Evolutionary conservation across 2,888 invertebrate species (phyloP), one percentile per base, ranked within the genome.

Genomic region (Tetropium fuscum): DNA sequence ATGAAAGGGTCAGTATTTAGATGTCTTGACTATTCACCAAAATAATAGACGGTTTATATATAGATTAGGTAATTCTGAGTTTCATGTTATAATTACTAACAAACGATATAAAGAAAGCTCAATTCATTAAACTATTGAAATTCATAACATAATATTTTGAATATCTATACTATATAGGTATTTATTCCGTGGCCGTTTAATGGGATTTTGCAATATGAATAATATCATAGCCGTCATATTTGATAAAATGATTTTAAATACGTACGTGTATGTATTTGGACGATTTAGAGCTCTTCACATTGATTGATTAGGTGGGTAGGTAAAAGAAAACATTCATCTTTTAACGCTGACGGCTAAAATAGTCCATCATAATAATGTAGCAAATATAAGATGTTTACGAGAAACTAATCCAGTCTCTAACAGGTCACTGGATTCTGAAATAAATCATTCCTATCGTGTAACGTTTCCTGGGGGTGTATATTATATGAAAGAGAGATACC

Each of bases 241-340:
- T 44, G 16, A 44, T 44, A 27, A 44, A 16, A 44, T 30, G 13
- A n/a, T 41, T 22, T 41, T 44, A 44, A 44, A 44, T 27, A 44
- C 27, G 27, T 44, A 44, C n/a, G n/a, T n/a, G n/a, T n/a, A n/a
- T n/a, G n/a, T n/a, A n/a, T n/a, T n/a, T 34, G 15, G 13, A 15
- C 15, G 34, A n/a, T 41, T 20, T 27, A 16, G 11, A 44, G 44
- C 27, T 44, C 8, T 25, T 30, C 27, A n/a, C 3, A 1, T 47
- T 47, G 47, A 47, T 47, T 30, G 32, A 47, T 32, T 47, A 34
- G 47, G 27, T 44, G 15, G 25, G 47, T n/a, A 27, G 44, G 44
- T 44, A 44, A 34, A 44, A 48, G 47, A 30, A 48, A 53, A 43
- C 59, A 63, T 63, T 53, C 25, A 63, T 63, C 63, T 59, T 53